Evolutionary conservation across 2,797 vertebrate genomes (phyloP).

Genomic region (Coendou prehensilis): DNA sequence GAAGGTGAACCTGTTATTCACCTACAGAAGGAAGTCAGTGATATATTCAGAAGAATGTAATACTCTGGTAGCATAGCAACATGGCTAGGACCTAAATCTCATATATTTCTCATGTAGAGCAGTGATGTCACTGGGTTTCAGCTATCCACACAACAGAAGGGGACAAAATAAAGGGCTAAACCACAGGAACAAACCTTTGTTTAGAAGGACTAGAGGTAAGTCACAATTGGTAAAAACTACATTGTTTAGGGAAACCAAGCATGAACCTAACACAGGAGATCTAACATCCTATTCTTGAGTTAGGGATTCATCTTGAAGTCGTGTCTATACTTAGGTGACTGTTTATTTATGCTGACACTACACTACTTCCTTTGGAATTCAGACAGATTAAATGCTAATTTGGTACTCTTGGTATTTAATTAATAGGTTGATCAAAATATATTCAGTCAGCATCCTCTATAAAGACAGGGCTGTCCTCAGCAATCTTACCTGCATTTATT

Average conservation of each 20-base stretch:
- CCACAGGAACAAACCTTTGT: constrained; percentile 29
- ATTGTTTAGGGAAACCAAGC: not conserved
- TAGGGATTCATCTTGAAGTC: not conserved
- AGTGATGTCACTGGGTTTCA: not conserved
- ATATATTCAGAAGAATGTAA: not conserved
- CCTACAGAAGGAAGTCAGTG: not conserved
- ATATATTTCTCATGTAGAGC: not conserved
- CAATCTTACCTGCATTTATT: not conserved
- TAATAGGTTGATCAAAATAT: constrained; percentile 4
- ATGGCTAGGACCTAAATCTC: not conserved
- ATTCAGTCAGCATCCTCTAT: not conserved
- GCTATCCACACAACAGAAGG: not conserved
- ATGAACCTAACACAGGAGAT: not conserved
- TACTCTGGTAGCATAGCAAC: not conserved
- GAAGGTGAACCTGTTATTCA: not conserved
- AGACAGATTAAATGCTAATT: not conserved
- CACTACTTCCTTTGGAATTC: not conserved
- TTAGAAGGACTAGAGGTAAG: constrained; percentile 44
- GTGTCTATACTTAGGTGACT: constrained; percentile 7
- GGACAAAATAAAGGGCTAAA: not conserved
- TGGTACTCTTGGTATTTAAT: not conserved
- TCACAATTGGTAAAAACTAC: not conserved
- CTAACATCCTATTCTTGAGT: not conserved
- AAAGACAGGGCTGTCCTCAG: not conserved
- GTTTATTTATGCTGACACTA: not conserved